Base-by-base conservation (phyloP, 2,888 invertebrate genomes). In the Tenthredo livida region DNA sequence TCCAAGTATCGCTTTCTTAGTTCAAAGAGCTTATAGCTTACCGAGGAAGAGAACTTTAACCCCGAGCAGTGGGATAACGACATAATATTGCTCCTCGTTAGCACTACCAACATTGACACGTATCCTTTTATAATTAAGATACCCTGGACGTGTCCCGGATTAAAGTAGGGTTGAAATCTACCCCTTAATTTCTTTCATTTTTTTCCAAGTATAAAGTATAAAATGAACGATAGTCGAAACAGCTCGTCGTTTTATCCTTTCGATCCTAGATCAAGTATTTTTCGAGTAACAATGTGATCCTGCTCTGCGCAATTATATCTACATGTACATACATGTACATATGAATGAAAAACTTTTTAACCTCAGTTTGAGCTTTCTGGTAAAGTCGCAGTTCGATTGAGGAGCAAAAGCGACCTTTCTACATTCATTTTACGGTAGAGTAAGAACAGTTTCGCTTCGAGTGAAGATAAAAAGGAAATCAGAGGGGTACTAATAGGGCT, bases 401-500 rank as follows among this genome's bases (percentile, higher is more conserved):
- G 77, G 54, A 50, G 54, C 50, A 33, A 54, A 77, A 54, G 10
- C 33, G 17, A 29, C 33, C 77, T 50, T 25, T 77, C 33, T 80
- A 15, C n/a, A 61, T 80, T 80, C 15, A 80, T 61, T 61, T 58
- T 29, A 80, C 37, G 40, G 61, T 61, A 40, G 33, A 21, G 58
- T 37, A 61, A 21, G 37, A 58, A 80, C 37, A 80, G 61, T 61
- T 80, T 61, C 21, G 61, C 21, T 61, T 21, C 7, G n/a, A 37
- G 21, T 80, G 40, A 73, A 73, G 72, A 73, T 73, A 40, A 61
- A 80, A 61, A 61, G 61, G 17, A 61, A 40, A 80, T 80, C 80
- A 80, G 80, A 58, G 61, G 17, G 58, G 33, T 15, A 80, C 80
- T 80, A 80, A 80, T 61, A 80, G 80, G 61, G 40, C 40, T 80